A percentile compares a stretch with the other conserved stretches of the same genome.
These are phyloP conservation scores for Vombatus ursinus DNA, from an alignment of 2,113 vertebrate species.

Conservation along the genomic window DNA sequence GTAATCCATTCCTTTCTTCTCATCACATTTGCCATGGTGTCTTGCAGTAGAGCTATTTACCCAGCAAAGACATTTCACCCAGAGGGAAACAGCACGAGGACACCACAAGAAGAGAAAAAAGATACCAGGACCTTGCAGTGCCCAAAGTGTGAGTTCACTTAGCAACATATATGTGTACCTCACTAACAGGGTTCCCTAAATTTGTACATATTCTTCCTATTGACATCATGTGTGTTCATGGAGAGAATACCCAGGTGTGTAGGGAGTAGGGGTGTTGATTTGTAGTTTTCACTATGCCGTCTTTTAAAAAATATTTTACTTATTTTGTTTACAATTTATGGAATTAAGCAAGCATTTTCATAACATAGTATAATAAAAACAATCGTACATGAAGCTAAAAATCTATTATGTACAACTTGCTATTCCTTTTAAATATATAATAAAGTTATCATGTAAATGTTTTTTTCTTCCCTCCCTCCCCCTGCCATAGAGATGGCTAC, in stretches of 20 bases:
- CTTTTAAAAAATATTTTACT: too few species aligned
- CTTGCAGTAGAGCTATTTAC: not conserved
- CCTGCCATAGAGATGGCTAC: too few species aligned
- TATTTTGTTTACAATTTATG: too few species aligned
- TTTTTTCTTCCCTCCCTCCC: too few species aligned
- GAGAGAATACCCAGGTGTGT: not conserved
- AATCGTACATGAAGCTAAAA: too few species aligned
- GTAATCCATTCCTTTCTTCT: not conserved
- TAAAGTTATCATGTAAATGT: too few species aligned
- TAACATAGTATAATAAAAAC: too few species aligned
- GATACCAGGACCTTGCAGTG: not conserved
- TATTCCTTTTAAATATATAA: too few species aligned
- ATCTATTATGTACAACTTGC: too few species aligned
- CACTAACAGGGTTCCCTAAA: not conserved
- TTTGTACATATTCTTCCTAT: not conserved
- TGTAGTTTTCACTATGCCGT: not conserved
- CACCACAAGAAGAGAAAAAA: not conserved
- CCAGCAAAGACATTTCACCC: not conserved
- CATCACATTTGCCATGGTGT: not conserved
- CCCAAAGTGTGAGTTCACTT: not conserved
- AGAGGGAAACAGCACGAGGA: not conserved
- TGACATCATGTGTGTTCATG: not conserved
- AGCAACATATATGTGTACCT: not conserved
- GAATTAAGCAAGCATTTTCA: too few species aligned
- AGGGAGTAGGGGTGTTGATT: too few species aligned